phyloP scores from a whole-genome alignment of 2,797 vertebrate species.

The Fistularia tabacaria region DNA sequence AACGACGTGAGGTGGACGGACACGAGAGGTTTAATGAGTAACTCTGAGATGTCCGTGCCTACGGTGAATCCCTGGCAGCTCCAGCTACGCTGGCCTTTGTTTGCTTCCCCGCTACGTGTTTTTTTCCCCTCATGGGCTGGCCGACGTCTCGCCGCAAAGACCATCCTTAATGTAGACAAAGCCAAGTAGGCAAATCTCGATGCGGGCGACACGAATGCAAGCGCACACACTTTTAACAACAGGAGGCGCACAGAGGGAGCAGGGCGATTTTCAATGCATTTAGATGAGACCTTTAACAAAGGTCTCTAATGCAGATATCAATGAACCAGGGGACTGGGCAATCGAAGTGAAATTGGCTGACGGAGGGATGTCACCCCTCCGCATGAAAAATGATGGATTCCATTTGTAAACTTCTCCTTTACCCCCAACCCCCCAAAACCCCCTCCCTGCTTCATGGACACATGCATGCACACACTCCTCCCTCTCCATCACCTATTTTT shows the following conservation, averaged over 20 bases:
- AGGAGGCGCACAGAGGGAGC: conserved; percentile 65
- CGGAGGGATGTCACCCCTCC: conserved; percentile 74
- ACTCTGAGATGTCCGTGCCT: no score
- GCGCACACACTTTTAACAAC: conserved; percentile 53
- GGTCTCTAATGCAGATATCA: conserved; percentile 83
- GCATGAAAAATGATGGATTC: conserved; percentile 82
- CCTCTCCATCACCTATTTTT: conserved; percentile 5
- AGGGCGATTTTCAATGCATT: conserved; percentile 82
- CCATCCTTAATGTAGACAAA: conserved; percentile 77
- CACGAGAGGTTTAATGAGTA: no score
- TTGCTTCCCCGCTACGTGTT: conserved; percentile 29
- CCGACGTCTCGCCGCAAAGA: conserved; percentile 59
- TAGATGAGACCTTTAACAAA: conserved; percentile 86
- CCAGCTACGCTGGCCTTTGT: conserved; percentile 1
- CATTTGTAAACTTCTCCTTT: conserved; percentile 74
- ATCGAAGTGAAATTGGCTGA: conserved; percentile 78
- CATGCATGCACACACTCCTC: background rate
- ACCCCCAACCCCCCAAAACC: no score
- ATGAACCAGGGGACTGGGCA: conserved; percentile 77
- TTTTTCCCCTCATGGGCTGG: conserved; percentile 56
- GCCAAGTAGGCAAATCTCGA: conserved; percentile 76
- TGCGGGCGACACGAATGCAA: conserved; percentile 53
- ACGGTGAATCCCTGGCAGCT: no score
- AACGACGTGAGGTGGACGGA: no score
- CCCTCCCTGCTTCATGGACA: conserved; percentile 17